Evolutionary conservation across 2,888 invertebrate genomes (phyloP).

Genomic region (Oligia latruncula): DNA sequence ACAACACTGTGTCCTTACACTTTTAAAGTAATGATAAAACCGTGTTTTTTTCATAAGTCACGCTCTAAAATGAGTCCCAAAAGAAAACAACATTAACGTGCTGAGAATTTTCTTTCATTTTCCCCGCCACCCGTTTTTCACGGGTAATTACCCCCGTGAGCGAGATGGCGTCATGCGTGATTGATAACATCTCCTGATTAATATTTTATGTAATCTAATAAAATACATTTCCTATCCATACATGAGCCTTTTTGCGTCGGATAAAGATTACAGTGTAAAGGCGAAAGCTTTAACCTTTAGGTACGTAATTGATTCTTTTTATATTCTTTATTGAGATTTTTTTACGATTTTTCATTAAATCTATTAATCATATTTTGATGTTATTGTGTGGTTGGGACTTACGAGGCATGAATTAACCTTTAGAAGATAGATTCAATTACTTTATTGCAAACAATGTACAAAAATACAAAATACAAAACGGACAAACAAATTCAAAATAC

Average conservation of each 20-base stretch:
- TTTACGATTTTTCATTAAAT: slow-evolving; percentile 7
- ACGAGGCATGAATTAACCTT: slow-evolving; percentile 2
- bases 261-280: slow-evolving; percentile 11
- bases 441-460: not conserved
- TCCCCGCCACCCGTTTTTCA: slow-evolving; percentile 54
- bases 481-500: not conserved
- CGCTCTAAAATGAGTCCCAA: slow-evolving; percentile 22
- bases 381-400: slow-evolving; percentile 3
- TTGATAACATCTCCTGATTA: slow-evolving; percentile 65
- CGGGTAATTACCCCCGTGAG: slow-evolving; percentile 63
- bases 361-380: slow-evolving; percentile 24
- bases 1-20: not conserved
- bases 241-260: slow-evolving; percentile 6
- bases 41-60: slow-evolving; percentile 30
- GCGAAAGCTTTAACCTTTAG: slow-evolving; percentile 18
- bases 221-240: slow-evolving; percentile 42
- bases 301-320: slow-evolving; percentile 31
- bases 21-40: slow-evolving; percentile 1
- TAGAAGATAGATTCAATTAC: slow-evolving; percentile 5
- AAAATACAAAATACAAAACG: no score
- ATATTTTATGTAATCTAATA: slow-evolving; percentile 63
- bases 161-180: slow-evolving; percentile 63
- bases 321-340: slow-evolving; percentile 12
- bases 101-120: slow-evolving; percentile 47
- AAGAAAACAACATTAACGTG: slow-evolving; percentile 48